Conservation (phyloP, 2,797 vertebrate genomes). For the Leucoraja ocellata region DNA sequence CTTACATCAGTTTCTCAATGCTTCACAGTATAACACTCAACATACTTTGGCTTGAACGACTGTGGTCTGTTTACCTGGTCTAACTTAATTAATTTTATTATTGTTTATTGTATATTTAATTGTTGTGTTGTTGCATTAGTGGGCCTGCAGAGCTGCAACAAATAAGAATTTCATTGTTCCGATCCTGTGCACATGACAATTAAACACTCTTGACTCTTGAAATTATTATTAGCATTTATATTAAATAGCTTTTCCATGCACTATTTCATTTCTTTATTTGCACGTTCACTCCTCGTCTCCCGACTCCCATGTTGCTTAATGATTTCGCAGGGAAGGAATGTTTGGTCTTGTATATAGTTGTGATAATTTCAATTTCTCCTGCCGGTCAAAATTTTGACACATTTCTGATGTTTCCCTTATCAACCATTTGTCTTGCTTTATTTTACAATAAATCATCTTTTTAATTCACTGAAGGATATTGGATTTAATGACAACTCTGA, state of each 20-base stretch:
- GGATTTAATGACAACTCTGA: too few relatives aligned
- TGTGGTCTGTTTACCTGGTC: too few relatives aligned
- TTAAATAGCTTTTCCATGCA: not conserved
- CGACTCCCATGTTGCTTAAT: not conserved
- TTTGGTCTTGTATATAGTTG: not conserved
- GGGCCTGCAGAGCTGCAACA: too few relatives aligned
- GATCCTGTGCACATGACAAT: too few relatives aligned
- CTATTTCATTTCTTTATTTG: not conserved
- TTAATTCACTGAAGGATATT: too few relatives aligned
- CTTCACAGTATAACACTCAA: not conserved
- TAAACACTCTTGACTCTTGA: too few relatives aligned
- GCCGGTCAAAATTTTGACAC: not conserved
- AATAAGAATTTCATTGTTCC: too few relatives aligned
- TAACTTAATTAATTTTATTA: too few relatives aligned
- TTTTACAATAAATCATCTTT: not conserved
- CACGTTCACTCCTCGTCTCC: not conserved
- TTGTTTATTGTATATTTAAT: too few relatives aligned
- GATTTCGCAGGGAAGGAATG: not conserved
- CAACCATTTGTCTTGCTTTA: not conserved
- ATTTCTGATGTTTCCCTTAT: not conserved
- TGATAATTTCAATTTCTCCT: not conserved
- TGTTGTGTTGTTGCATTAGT: too few relatives aligned
- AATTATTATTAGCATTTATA: not conserved
- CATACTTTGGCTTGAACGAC: too few relatives aligned
- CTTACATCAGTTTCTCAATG: not conserved